Conservation (phyloP, 2,888 invertebrate species). For the Keiferia lycopersicella region DNA sequence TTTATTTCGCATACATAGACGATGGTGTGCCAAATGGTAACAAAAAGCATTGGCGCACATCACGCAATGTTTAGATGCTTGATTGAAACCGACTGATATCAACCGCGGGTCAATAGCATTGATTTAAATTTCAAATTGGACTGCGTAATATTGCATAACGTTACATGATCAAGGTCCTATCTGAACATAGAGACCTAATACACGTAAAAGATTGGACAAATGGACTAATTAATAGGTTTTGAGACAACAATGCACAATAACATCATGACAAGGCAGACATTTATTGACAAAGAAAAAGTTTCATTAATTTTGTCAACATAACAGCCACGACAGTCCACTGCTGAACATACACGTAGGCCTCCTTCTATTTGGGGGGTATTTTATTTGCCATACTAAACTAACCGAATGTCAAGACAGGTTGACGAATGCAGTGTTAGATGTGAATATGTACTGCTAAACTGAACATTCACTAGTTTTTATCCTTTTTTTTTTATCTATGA, state of each 20-base stretch:
- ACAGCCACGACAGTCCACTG: conserved; percentile 10
- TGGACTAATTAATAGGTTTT: background rate
- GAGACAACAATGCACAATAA: background rate
- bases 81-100: conserved; percentile 16
- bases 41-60: background rate
- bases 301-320: no score
- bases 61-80: conserved; percentile 5
- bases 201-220: background rate
- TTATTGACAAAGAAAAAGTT: no score
- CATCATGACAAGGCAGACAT: no score
- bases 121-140: conserved; percentile 30
- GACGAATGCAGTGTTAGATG: no score
- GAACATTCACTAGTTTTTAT: no score
- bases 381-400: no score
- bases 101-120: conserved; percentile 28
- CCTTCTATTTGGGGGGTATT: no score
- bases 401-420: no score
- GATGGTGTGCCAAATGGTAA: background rate
- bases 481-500: no score
- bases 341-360: no score
- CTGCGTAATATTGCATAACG: conserved; percentile 26
- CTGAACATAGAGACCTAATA: background rate
- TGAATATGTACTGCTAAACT: no score
- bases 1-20: background rate
- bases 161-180: conserved; percentile 31